Percentiles rank a stretch among this genome's conserved stretches.
phyloP scores from a whole-genome alignment of 2,113 vertebrate species.

The Menidia beryllina region DNA sequence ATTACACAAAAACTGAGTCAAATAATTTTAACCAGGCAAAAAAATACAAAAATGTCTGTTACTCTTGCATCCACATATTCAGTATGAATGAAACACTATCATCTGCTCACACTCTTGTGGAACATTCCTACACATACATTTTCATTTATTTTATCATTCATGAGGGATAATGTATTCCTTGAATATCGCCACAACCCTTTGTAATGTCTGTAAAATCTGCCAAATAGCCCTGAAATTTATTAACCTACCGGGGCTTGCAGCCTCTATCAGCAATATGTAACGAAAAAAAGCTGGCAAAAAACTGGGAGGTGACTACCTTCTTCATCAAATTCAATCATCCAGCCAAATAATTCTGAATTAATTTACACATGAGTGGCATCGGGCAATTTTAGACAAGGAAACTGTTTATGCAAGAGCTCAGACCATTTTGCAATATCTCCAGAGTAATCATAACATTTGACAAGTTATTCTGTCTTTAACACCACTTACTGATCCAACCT shows the following conservation, averaged over 20 bases:
- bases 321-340: not conserved
- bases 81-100: not conserved
- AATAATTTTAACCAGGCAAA: not conserved
- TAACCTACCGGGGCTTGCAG: no score
- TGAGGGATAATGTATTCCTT: no score
- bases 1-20: slow-evolving; percentile 2
- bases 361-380: not conserved
- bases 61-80: not conserved
- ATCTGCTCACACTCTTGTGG: not conserved
- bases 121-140: not conserved
- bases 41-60: not conserved
- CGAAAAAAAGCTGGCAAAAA: not conserved
- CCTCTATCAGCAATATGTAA: slow-evolving; percentile 8
- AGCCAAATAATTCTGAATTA: slow-evolving; percentile 13
- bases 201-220: not conserved
- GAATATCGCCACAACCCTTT: not conserved
- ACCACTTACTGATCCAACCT: slow-evolving; percentile 20
- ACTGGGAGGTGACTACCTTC: not conserved
- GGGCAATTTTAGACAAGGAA: slow-evolving; percentile 21
- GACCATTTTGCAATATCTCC: not conserved
- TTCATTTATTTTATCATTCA: not conserved
- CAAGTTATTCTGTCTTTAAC: slow-evolving; percentile 24
- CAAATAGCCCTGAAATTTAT: not conserved
- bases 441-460: slow-evolving; percentile 20
- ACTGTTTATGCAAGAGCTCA: slow-evolving; percentile 18